These are phyloP conservation scores for Vandiemenella viatica DNA, from an alignment of 2,888 invertebrate species.

Conservation along the genomic window DNA sequence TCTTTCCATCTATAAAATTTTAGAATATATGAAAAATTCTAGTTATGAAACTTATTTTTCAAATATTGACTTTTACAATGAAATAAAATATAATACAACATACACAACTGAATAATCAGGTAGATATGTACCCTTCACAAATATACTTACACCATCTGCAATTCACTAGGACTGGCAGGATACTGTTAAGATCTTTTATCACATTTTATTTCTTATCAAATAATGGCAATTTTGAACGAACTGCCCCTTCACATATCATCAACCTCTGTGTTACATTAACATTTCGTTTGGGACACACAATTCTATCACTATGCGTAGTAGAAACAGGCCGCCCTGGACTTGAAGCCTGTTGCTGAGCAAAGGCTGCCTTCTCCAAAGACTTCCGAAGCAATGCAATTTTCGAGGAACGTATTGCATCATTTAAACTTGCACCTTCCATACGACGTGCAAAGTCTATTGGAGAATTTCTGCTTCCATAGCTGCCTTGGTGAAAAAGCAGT, in stretches of 20 bases:
- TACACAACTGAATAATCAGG: too few species aligned
- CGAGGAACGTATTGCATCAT: constrained; percentile 17
- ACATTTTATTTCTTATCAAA: constrained; percentile 52
- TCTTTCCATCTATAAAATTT: too few species aligned
- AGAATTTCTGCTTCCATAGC: constrained; percentile 4
- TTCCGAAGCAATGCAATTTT: constrained; percentile 18
- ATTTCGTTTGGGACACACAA: constrained; percentile 5
- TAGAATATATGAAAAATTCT: too few species aligned
- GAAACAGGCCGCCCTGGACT: background rate
- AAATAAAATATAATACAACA: too few species aligned
- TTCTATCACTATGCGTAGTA: background rate
- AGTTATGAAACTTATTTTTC: too few species aligned
- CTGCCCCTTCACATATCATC: constrained; percentile 73
- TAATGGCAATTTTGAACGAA: constrained; percentile 67
- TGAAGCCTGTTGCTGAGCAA: background rate
- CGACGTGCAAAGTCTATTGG: constrained; percentile 15
- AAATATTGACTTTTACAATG: too few species aligned
- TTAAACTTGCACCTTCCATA: constrained; percentile 14
- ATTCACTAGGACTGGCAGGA: too few species aligned
- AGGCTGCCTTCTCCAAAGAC: constrained; percentile 14
- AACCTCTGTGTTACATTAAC: constrained; percentile 42
- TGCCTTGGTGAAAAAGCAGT: constrained; percentile 9
- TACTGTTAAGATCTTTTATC: background rate
- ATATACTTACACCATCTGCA: too few species aligned
- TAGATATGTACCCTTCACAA: too few species aligned